Conservation (phyloP, 2,888 invertebrate genomes). For the Enchytraeus crypticus region DNA sequence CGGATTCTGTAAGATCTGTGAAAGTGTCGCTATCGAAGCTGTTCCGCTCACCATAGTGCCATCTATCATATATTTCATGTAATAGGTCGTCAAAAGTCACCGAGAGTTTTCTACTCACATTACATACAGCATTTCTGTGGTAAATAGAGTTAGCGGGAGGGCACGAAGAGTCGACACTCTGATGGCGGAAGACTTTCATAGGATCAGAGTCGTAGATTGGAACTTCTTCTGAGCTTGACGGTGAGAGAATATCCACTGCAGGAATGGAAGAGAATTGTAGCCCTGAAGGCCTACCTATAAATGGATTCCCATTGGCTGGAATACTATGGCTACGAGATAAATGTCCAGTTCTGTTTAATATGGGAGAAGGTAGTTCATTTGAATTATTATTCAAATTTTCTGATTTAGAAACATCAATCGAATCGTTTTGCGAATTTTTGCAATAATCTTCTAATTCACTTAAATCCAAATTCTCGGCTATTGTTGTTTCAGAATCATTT, state of each 20-base stretch:
- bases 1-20: slow-evolving; percentile 45
- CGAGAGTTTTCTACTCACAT: neutral
- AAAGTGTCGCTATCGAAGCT: slow-evolving; percentile 47
- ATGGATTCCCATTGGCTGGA: neutral
- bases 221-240: neutral
- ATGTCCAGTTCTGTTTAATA: no score
- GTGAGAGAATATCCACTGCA: neutral
- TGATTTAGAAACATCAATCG: neutral
- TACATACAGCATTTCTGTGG: neutral
- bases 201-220: neutral
- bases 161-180: neutral
- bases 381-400: neutral
- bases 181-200: neutral
- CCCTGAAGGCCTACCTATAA: neutral
- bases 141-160: neutral
- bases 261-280: neutral
- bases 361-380: neutral
- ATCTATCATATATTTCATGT: slow-evolving; percentile 45
- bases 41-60: slow-evolving; percentile 30
- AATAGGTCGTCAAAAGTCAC: slow-evolving; percentile 45
- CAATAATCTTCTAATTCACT: no score
- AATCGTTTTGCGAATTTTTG: no score
- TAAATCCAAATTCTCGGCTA: no score
- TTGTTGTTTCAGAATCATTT: neutral
- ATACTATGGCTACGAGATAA: no score